A percentile compares a stretch with the other conserved stretches of the same genome.
These are phyloP conservation scores for Epinephelus fuscoguttatus DNA, from an alignment of 2,113 vertebrate species.

Conservation along the genomic window DNA sequence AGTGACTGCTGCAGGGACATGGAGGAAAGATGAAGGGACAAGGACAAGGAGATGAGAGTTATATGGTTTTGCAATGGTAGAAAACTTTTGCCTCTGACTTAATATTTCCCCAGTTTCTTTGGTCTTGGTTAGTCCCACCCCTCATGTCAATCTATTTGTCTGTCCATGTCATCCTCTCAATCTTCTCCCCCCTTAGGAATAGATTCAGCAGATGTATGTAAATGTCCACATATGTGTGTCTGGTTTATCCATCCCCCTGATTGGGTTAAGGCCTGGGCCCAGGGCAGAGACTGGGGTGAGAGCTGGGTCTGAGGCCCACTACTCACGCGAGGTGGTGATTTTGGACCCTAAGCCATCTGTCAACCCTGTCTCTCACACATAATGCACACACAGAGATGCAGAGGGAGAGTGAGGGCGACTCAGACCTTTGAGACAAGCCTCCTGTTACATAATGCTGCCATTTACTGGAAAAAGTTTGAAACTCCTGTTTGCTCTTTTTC, in stretches of 20 bases:
- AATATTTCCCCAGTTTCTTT: slow-evolving; percentile 2
- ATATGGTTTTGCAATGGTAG: slow-evolving; percentile 16
- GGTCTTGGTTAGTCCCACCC: slow-evolving; percentile 12
- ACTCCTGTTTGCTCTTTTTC: not conserved
- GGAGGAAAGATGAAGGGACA: slow-evolving; percentile 22
- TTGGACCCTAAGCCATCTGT: slow-evolving; percentile 79
- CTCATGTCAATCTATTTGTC: slow-evolving; percentile 34
- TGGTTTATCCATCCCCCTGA: slow-evolving; percentile 78
- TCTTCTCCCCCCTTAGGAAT: slow-evolving; percentile 36
- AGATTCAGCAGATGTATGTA: slow-evolving; percentile 69
- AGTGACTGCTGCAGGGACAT: slow-evolving; percentile 24
- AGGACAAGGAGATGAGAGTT: slow-evolving; percentile 16
- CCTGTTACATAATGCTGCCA: slow-evolving; percentile 35
- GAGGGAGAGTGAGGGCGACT: slow-evolving; percentile 23
- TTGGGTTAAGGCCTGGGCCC: slow-evolving; percentile 60
- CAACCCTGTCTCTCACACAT: slow-evolving; percentile 56
- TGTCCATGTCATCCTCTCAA: slow-evolving; percentile 34
- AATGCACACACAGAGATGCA: slow-evolving; percentile 36
- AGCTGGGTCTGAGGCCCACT: slow-evolving; percentile 50
- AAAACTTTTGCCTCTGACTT: slow-evolving; percentile 22
- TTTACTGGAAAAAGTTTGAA: slow-evolving; percentile 23
- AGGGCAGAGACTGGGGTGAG: slow-evolving; percentile 41
- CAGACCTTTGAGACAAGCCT: slow-evolving; percentile 3
- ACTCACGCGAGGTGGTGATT: slow-evolving; percentile 76
- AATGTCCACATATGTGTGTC: slow-evolving; percentile 75